Evolutionary conservation across 2,797 vertebrate species (phyloP).

Genomic region (Lycodopsis pacificus): DNA sequence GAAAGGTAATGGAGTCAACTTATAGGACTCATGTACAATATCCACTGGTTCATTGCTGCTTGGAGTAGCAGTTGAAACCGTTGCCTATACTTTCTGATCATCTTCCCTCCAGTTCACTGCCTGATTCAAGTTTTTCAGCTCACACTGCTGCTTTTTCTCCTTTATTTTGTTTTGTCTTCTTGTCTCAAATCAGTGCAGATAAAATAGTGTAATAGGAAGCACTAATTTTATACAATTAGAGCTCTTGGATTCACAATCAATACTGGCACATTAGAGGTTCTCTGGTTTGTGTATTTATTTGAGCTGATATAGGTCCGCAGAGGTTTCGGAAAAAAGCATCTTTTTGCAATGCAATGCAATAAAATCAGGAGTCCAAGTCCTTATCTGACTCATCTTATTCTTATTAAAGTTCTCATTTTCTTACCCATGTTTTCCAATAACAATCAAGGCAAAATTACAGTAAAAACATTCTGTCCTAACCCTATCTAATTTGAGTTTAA

Average conservation of each 20-base stretch:
- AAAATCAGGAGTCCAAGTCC: no score
- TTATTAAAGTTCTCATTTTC: no score
- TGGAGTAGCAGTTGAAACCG: neutral
- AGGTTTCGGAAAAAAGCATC: no score
- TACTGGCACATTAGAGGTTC: constrained; percentile 1
- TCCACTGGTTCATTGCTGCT: no score
- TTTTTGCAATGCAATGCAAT: no score
- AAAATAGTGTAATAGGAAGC: constrained; percentile 12
- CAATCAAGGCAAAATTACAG: no score
- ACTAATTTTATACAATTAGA: constrained; percentile 37
- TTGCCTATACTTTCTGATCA: neutral
- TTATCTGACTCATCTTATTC: no score
- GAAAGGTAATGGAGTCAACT: no score
- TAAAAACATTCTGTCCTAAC: no score
- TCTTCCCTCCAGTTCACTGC: neutral
- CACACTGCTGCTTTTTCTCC: neutral
- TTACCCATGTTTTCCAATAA: no score
- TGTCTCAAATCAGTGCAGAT: constrained; percentile 34
- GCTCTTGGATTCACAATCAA: constrained; percentile 8
- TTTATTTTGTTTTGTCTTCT: constrained; percentile 7
- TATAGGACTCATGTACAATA: no score
- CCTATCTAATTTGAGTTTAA: no score
- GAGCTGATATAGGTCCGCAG: neutral
- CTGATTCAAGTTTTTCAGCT: constrained; percentile 4
- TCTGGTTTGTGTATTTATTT: constrained; percentile 1